Evolutionary conservation across 2,797 vertebrate species (phyloP).

Genomic region (Ctenopoma kingsleyae): DNA sequence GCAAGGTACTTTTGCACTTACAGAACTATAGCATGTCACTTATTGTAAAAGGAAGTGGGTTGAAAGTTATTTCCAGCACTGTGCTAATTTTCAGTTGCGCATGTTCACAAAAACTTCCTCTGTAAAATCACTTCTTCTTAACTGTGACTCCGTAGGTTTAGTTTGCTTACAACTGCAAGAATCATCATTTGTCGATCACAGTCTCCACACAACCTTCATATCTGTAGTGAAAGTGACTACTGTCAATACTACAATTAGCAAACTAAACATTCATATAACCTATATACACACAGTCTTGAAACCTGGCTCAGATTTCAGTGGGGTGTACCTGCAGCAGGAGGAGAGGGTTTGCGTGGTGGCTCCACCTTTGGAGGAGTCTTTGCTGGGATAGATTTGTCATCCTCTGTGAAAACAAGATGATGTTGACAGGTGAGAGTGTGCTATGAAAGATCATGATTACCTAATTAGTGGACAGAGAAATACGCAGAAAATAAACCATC

Average conservation of each 20-base stretch:
- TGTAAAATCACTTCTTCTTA: constrained; percentile 50
- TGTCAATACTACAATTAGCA: neutral
- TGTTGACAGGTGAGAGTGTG: constrained; percentile 13
- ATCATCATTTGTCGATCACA: neutral
- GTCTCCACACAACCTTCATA: too few species aligned
- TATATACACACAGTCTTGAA: neutral
- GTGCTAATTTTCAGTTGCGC: constrained; percentile 56
- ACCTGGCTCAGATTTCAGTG: neutral
- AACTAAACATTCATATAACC: neutral
- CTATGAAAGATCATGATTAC: neutral
- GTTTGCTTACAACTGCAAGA: neutral
- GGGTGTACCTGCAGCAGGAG: constrained; percentile 78
- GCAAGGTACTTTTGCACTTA: neutral
- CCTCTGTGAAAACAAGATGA: constrained; percentile 79
- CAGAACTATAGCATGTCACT: constrained; percentile 4
- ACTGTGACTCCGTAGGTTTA: neutral
- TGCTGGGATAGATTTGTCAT: constrained; percentile 71
- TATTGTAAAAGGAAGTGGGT: constrained; percentile 56
- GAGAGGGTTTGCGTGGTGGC: constrained; percentile 77
- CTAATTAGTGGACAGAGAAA: neutral
- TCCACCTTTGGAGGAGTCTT: constrained; percentile 70
- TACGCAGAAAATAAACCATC: neutral
- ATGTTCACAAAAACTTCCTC: constrained; percentile 58
- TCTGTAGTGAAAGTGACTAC: neutral
- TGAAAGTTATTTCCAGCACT: constrained; percentile 66